These are phyloP conservation scores for Bufo bufo DNA, from an alignment of 2,113 vertebrate species.

Conservation along the genomic window DNA sequence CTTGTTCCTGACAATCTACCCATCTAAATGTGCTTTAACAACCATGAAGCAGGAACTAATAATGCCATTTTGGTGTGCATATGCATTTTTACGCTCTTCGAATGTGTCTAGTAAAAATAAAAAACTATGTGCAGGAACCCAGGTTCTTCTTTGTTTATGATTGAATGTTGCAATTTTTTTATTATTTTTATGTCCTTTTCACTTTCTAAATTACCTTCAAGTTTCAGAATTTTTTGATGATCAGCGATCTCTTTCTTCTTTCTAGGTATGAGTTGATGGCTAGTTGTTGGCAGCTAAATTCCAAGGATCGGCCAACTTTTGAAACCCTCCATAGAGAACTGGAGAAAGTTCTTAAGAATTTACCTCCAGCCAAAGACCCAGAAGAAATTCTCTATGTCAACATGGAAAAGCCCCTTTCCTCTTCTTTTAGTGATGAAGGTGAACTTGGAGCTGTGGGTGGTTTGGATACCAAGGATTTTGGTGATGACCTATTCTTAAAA, in stretches of 20 bases:
- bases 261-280: constrained; percentile 85
- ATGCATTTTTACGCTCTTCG: too few relatives aligned
- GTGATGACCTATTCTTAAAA: constrained; percentile 64
- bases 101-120: too few relatives aligned
- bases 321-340: constrained; percentile 78
- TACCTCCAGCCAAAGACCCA: constrained; percentile 80
- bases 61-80: too few relatives aligned
- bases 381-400: constrained; percentile 92
- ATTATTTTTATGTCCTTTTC: not conserved
- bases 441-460: constrained; percentile 74
- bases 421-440: constrained; percentile 66
- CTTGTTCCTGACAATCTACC: too few relatives aligned
- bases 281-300: constrained; percentile 88
- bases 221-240: not conserved
- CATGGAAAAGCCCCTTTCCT: constrained; percentile 81
- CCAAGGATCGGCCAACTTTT: constrained; percentile 82
- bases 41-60: too few relatives aligned
- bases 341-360: constrained; percentile 82
- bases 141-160: too few relatives aligned
- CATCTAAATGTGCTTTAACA: too few relatives aligned
- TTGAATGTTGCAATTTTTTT: too few relatives aligned
- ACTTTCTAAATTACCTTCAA: not conserved
- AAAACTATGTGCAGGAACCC: too few relatives aligned
- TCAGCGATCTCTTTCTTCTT: not conserved
- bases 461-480: constrained; percentile 55